Conservation (phyloP, 2,888 invertebrate genomes). For the Ischnus inquisitorius region DNA sequence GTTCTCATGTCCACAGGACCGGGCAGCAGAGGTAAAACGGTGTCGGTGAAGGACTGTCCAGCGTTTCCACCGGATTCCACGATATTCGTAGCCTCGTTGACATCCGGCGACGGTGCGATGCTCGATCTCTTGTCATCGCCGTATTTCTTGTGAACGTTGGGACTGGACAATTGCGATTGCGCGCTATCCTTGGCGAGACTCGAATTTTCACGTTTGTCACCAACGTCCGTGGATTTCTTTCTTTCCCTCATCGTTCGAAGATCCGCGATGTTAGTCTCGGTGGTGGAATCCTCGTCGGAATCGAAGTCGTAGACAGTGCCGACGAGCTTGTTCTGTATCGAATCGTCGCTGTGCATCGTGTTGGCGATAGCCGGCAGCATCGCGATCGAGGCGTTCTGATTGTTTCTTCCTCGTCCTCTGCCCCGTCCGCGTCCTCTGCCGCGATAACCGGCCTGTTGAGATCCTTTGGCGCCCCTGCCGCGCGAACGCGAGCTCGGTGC, state of each 20-base stretch:
- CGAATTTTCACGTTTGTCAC: conserved; percentile 73
- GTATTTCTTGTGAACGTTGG: conserved; percentile 76
- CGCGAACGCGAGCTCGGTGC: conserved; percentile 84
- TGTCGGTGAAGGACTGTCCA: conserved; percentile 86
- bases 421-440: conserved; percentile 83
- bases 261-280: conserved; percentile 91
- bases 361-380: conserved; percentile 72
- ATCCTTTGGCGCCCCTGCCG: conserved; percentile 84
- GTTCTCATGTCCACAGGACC: conserved; percentile 97
- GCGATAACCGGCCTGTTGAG: conserved; percentile 79
- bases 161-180: conserved; percentile 71
- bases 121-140: conserved; percentile 77
- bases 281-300: conserved; percentile 93
- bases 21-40: conserved; percentile 91
- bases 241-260: conserved; percentile 93
- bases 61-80: conserved; percentile 76
- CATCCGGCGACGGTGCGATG: conserved; percentile 77
- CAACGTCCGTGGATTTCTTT: conserved; percentile 90
- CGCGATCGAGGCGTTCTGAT: conserved; percentile 72
- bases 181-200: conserved; percentile 69
- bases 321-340: conserved; percentile 92
- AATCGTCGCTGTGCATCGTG: conserved; percentile 87
- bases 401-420: conserved; percentile 84
- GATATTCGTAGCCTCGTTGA: conserved; percentile 71
- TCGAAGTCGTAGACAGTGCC: conserved; percentile 96